Evolutionary conservation across 2,113 vertebrate species (phyloP).

Genomic region (Columba janthina): DNA sequence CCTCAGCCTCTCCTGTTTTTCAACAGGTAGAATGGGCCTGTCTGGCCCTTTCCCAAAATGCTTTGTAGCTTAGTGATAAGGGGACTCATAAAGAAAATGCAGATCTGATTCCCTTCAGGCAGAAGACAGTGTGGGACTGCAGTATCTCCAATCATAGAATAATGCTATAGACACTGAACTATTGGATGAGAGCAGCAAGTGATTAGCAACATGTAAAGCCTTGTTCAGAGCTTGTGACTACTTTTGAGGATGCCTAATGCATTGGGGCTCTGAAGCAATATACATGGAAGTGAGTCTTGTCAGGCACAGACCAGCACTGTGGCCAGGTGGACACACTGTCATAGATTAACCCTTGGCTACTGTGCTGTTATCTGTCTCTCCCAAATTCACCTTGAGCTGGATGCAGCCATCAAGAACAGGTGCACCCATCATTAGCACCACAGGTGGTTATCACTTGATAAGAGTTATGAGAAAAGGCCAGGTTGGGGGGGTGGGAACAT

Average conservation of each 20-base stretch:
- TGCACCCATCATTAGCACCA: too few relatives aligned
- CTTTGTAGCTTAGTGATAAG: not conserved
- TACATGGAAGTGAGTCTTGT: not conserved
- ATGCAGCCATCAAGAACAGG: too few relatives aligned
- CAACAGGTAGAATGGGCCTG: not conserved
- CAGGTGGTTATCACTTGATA: too few relatives aligned
- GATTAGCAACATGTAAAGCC: not conserved
- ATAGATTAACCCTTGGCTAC: too few relatives aligned
- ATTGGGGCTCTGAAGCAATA: not conserved
- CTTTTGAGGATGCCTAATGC: not conserved
- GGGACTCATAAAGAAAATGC: not conserved
- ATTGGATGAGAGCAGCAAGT: not conserved
- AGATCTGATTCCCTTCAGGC: not conserved
- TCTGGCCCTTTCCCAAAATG: not conserved
- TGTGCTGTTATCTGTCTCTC: too few relatives aligned
- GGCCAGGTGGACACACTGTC: too few relatives aligned
- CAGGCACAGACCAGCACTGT: too few relatives aligned
- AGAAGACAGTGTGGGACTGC: not conserved
- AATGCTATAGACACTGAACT: not conserved
- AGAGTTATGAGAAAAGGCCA: too few relatives aligned
- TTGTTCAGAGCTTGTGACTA: not conserved
- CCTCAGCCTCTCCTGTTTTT: not conserved
- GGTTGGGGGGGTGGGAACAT: too few relatives aligned
- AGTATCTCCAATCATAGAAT: not conserved
- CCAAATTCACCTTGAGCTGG: too few relatives aligned